Conservation (phyloP, 1,140 invertebrate genomes). For the Monomorium pharaonis region DNA sequence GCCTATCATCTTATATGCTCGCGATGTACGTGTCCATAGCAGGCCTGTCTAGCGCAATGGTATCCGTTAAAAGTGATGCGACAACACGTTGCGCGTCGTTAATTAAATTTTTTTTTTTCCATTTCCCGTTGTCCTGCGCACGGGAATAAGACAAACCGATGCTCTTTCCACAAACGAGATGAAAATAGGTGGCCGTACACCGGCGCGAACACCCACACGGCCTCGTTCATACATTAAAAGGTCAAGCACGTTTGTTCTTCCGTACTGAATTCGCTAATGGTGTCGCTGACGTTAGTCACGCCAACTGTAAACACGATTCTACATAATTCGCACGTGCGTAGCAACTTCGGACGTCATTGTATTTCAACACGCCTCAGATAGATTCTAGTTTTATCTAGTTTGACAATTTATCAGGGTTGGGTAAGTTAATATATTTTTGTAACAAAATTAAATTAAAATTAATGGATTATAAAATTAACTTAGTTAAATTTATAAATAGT, state of each 20-base stretch:
- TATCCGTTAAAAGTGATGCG: neutral
- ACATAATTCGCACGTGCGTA: slow-evolving; percentile 42
- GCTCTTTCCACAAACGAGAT: slow-evolving; percentile 44
- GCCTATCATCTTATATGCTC: neutral
- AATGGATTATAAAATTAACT: too few species aligned
- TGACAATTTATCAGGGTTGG: too few species aligned
- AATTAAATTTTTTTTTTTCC: slow-evolving; percentile 50
- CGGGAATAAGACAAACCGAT: slow-evolving; percentile 20
- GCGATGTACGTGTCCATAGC: neutral
- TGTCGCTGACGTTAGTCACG: slow-evolving; percentile 37
- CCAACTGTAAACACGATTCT: slow-evolving; percentile 39
- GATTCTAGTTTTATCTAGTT: neutral
- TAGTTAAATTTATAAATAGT: too few species aligned
- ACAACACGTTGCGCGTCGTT: neutral
- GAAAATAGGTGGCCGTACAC: neutral
- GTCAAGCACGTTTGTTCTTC: slow-evolving; percentile 41
- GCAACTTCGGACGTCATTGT: neutral
- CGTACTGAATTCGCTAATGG: slow-evolving; percentile 41
- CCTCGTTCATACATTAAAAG: slow-evolving; percentile 33
- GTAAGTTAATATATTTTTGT: too few species aligned
- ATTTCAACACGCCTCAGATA: neutral
- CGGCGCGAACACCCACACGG: slow-evolving; percentile 12
- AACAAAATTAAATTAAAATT: too few species aligned
- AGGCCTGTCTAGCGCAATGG: neutral
- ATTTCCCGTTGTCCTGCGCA: neutral